Evolutionary conservation across 2,797 vertebrate species (phyloP), one percentile per base, ranked within the genome.

Genomic region (Parotocinclus haroldoi): DNA sequence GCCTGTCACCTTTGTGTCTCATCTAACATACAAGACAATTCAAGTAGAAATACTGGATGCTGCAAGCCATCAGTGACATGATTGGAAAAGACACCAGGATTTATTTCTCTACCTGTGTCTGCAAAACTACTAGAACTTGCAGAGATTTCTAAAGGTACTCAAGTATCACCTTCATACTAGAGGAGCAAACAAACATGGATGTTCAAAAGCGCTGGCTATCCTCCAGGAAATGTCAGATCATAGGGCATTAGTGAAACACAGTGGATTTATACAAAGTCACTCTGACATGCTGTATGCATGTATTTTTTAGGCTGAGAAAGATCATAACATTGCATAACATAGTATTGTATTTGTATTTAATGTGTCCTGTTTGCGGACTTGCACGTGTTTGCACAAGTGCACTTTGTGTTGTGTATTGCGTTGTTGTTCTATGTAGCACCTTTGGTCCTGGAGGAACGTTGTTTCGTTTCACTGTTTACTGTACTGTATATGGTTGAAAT

Each of bases 31-130:
- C 79, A 80, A 89, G 82, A 71, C 78, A 79, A 88, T 87, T 78
- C 79, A 81, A 77, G 68, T 63, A 49, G 76, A 87, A 83, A 83
- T 76, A 74, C 84, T 76, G 45, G 63, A 58, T 7, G 51, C 56
- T 81, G 76, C 66, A 68, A 83, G 86, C 82, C 81, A 79, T 62
- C 63, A 62, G 13, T 87, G 88, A 89, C 66, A 72, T 78, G 82
- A 90, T 90, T 79, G 56, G 45, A 56, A 76, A 75, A 79, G 89
- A 89, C 87, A 54, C 80, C 69, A 38, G 82, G 56, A 56, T 55
- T 71, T 59, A n/a, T 46, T 64, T 52, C 39, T 58, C 46, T 53
- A 63, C 55, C 61, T 64, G 38, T 14, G 40, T 17, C 49, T 13
- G 10, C 49, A 16, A 12, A 44, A 13, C 17, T 13, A 16, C 37